Percentiles rank a stretch among this genome's conserved stretches.
Evolutionary conservation across 2,797 vertebrate genomes (phyloP).

Genomic region (Podarcis siculus): DNA sequence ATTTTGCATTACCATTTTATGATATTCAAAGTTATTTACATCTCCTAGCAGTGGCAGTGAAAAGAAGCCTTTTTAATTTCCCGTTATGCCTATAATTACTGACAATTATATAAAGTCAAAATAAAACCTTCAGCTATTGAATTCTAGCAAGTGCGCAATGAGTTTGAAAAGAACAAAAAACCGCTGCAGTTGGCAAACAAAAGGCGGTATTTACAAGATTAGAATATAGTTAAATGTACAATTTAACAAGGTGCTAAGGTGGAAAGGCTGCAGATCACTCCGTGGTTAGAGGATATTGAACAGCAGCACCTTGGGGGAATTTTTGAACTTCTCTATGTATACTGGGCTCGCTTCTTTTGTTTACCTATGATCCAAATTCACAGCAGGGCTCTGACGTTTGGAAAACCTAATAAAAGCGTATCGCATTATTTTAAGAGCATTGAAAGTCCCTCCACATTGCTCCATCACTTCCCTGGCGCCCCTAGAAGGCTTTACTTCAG

Average conservation of each 20-base stretch:
- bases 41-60: neutral
- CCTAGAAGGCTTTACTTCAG: neutral
- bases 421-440: neutral
- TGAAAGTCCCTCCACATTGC: neutral
- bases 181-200: constrained; percentile 24
- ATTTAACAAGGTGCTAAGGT: neutral
- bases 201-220: neutral
- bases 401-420: neutral
- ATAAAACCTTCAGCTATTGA: constrained; percentile 12
- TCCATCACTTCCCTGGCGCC: neutral
- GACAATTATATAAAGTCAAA: constrained; percentile 8
- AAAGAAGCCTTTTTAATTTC: neutral
- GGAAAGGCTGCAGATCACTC: neutral
- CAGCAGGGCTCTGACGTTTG: neutral
- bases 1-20: constrained; percentile 7
- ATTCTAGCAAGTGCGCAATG: neutral
- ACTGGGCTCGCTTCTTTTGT: too few species aligned
- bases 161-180: neutral
- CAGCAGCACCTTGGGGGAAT: neutral
- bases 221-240: neutral
- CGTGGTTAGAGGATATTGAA: neutral
- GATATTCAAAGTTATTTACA: constrained; percentile 17
- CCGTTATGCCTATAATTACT: constrained; percentile 26
- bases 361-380: neutral
- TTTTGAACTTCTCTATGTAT: neutral